Percentiles rank a stretch among this genome's conserved stretches.
phyloP scores from a whole-genome alignment of 2,797 vertebrate genomes.

The Gila robusta region DNA sequence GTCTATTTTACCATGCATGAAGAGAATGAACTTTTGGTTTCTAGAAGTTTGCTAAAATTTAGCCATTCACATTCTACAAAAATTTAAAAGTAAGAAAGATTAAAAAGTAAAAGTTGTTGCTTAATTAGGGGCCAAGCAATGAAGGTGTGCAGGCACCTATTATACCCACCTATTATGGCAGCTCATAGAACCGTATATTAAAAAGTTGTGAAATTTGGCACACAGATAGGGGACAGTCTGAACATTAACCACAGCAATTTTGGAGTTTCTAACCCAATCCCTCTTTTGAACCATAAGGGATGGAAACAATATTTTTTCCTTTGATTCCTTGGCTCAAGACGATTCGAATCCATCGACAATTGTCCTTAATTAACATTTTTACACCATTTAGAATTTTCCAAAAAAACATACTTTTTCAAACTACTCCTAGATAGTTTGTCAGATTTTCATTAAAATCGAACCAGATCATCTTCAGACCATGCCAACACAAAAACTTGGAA shows the following conservation, averaged over 20 bases:
- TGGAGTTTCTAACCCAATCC: background rate
- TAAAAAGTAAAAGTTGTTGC: background rate
- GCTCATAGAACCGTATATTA: too few species aligned
- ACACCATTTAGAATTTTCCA: background rate
- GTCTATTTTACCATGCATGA: conserved; percentile 7
- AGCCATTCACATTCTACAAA: background rate
- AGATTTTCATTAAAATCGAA: background rate
- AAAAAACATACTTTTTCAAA: background rate
- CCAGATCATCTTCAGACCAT: background rate
- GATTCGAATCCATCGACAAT: background rate
- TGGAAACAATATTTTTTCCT: background rate
- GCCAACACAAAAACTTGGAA: background rate
- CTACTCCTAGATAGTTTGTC: background rate
- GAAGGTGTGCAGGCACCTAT: too few species aligned
- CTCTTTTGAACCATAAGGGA: background rate
- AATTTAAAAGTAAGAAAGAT: too few species aligned
- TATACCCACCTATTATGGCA: too few species aligned
- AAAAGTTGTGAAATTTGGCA: background rate
- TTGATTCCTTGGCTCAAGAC: background rate
- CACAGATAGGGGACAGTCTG: background rate
- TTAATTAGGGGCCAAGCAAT: background rate
- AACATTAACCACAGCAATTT: background rate
- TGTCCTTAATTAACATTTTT: background rate
- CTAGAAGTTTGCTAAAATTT: conserved; percentile 3
- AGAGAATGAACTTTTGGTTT: background rate